Base-by-base conservation (phyloP, 2,113 vertebrate species). In the Melanerpes aurifrons region DNA sequence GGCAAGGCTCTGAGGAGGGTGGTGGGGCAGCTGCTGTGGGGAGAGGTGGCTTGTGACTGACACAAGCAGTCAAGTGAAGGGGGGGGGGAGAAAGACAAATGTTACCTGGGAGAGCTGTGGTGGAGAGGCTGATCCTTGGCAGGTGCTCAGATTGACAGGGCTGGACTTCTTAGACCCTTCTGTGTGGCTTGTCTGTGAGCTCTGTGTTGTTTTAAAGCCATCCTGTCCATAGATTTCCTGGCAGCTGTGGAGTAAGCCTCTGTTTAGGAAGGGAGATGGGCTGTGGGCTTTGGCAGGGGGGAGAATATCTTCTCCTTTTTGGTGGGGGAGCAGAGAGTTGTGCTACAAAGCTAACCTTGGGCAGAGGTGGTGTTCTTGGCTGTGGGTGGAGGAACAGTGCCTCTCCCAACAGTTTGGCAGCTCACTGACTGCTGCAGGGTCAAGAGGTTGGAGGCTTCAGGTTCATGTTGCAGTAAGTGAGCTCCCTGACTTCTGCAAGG, bases 271-370 rank as follows among this genome's bases (percentile, higher is more conserved):
- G 45, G 10, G 19, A 59, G 18, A 14, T 82, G 61, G 71, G 14
- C 50, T 76, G 35, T 1, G 10, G 29, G 22, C 7, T 50, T 45
- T 29, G 66, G 61, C 84, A 89, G 43, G 22, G 37, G 37, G 11
- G 0, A 3, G 29, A n/a, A 32, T 28, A 21, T 3, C 3, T 72
- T 82, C 9, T 15, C 24, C 18, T 10, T 83, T 50, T 26, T 7
- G 50, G 31, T 26, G 54, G 66, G 64, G n/a, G 28, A 29, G 25
- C 19, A 66, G 12, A 4, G 12, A 45, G 54, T 66, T 67, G 10
- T 3, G 18, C 67, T 90, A 32, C 61, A 35, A 29, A 78, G 35
- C 29, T n/a, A 62, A 25, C 64, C 43, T 72, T 81, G 35, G 74
- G 40, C 61, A 32, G 64, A 43, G 37, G n/a, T 75, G n/a, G 1